These are phyloP conservation scores for Anniella stebbinsi DNA, from an alignment of 2,797 vertebrate species.

Conservation along the genomic window DNA sequence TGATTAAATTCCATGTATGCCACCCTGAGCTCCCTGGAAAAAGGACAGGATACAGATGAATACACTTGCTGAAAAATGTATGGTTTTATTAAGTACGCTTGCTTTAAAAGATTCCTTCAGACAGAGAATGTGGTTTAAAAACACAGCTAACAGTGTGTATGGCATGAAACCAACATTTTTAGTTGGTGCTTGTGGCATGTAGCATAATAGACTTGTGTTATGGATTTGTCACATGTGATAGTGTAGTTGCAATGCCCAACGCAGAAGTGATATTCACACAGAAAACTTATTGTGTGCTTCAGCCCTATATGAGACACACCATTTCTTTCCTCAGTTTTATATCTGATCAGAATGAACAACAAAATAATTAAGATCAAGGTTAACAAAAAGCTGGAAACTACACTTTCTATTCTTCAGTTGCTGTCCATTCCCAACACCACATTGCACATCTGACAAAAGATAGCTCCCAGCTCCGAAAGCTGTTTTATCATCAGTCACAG, in stretches of 20 bases:
- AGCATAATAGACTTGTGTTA: not conserved
- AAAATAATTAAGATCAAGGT: not conserved
- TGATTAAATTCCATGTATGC: not conserved
- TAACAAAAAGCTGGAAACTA: not conserved
- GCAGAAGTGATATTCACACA: not conserved
- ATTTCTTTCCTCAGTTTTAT: not conserved
- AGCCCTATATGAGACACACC: not conserved
- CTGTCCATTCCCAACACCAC: not conserved
- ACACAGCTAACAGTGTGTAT: not conserved
- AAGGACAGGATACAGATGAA: not conserved
- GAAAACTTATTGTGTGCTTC: not conserved
- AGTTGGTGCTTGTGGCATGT: not conserved
- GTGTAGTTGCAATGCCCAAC: not conserved
- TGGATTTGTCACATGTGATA: not conserved
- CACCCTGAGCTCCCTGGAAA: not conserved
- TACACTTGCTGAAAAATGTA: not conserved
- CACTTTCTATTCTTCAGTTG: not conserved
- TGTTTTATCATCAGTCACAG: rapidly evolving
- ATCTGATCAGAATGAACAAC: not conserved
- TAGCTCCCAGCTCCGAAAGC: not conserved
- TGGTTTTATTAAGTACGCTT: not conserved
- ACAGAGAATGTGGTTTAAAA: not conserved
- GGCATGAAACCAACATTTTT: not conserved
- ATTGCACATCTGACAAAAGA: conserved; percentile 8
- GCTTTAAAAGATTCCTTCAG: not conserved